These are phyloP conservation scores for Athripsodes cinereus DNA, from an alignment of 2,888 invertebrate genomes.

Conservation along the genomic window DNA sequence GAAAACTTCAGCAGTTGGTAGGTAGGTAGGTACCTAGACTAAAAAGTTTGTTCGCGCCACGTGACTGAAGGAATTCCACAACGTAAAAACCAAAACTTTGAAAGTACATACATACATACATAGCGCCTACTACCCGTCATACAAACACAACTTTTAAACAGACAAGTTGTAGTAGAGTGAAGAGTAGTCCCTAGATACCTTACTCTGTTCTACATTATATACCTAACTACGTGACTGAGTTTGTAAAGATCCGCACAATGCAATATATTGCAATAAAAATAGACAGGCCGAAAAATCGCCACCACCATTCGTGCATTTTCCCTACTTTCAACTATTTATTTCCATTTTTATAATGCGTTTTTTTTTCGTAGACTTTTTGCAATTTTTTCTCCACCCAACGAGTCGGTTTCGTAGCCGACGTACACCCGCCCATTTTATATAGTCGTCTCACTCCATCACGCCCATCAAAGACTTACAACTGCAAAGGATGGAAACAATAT, in stretches of 20 bases:
- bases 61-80: conserved; percentile 1
- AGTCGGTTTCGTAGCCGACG: conserved; percentile 13
- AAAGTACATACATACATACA: not conserved
- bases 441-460: conserved; percentile 44
- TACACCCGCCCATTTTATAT: conserved; percentile 29
- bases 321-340: conserved; percentile 26
- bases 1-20: not conserved
- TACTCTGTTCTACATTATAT: too few relatives aligned
- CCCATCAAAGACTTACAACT: too few relatives aligned
- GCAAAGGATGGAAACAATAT: conserved; percentile 34
- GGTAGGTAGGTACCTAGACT: not conserved
- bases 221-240: not conserved
- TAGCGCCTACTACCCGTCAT: not conserved
- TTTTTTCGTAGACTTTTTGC: conserved; percentile 24
- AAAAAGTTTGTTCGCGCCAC: not conserved
- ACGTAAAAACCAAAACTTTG: not conserved
- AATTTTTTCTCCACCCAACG: conserved; percentile 27
- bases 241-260: conserved; percentile 7
- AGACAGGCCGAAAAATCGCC: conserved; percentile 20
- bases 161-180: too few relatives aligned
- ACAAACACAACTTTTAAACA: too few relatives aligned
- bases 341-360: conserved; percentile 22
- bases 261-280: conserved; percentile 18
- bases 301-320: conserved; percentile 23
- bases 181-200: too few relatives aligned